phyloP scores from a whole-genome alignment of 2,797 vertebrate species.

The Vespertilio murinus region DNA sequence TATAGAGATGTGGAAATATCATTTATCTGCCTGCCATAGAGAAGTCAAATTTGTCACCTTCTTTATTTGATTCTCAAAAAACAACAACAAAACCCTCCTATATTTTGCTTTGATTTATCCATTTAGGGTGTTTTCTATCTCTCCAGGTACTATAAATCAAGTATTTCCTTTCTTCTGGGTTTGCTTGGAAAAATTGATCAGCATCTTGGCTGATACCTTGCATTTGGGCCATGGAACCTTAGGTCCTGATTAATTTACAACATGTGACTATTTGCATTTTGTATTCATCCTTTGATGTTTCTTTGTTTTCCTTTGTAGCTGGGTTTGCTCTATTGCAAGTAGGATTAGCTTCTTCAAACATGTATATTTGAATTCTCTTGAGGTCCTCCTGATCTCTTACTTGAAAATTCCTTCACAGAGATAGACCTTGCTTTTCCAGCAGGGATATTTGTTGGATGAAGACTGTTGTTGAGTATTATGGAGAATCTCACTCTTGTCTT shows the following conservation, averaged over 20 bases:
- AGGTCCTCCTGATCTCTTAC: not conserved
- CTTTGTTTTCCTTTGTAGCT: conserved; percentile 57
- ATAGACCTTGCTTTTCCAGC: not conserved
- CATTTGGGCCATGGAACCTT: not conserved
- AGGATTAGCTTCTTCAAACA: conserved; percentile 54
- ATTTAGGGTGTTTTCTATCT: conserved; percentile 36
- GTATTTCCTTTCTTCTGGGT: conserved; percentile 10
- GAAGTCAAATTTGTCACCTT: conserved; percentile 47
- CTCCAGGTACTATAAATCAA: conserved; percentile 28
- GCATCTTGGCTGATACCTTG: not conserved
- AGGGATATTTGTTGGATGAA: conserved; percentile 1
- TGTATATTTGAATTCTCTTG: conserved; percentile 41
- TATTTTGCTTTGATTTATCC: conserved; percentile 55
- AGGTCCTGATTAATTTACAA: conserved; percentile 39
- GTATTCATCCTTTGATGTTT: conserved; percentile 27
- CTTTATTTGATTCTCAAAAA: conserved; percentile 55
- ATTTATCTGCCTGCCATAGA: not conserved
- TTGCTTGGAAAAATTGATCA: conserved; percentile 28
- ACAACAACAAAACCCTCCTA: not conserved
- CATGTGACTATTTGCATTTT: conserved; percentile 46
- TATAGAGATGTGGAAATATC: not conserved
- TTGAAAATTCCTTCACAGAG: not conserved
- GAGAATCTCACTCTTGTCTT: not conserved
- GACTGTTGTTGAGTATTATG: not conserved
- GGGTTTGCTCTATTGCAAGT: not conserved